Percentiles rank a stretch among this genome's conserved stretches.
Evolutionary conservation across 2,113 vertebrate species (phyloP).

Genomic region (Datnioides undecimradiatus): DNA sequence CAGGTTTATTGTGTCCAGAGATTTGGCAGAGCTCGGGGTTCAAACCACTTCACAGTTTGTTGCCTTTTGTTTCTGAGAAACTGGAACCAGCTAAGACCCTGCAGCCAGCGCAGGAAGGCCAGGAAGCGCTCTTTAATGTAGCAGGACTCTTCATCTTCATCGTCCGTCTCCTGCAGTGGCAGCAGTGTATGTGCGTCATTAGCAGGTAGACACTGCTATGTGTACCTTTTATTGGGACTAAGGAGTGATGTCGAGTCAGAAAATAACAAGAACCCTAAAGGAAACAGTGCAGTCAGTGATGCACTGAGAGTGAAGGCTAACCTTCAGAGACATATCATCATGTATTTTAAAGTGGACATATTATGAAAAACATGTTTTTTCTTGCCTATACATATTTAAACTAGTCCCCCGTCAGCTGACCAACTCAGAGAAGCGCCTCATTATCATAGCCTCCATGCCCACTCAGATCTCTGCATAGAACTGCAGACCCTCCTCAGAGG

Average conservation of each 20-base stretch:
- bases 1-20: conserved; percentile 63
- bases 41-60: conserved; percentile 75
- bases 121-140: conserved; percentile 84
- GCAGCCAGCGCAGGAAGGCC: conserved; percentile 86
- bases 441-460: no score
- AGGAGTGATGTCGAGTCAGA: neutral
- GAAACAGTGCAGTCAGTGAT: neutral
- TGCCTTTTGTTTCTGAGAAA: conserved; percentile 88
- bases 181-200: conserved; percentile 23
- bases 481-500: no score
- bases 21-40: conserved; percentile 49
- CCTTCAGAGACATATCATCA: no score
- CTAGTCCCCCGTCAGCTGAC: no score
- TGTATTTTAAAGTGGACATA: no score
- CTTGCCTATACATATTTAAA: no score
- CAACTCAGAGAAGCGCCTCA: no score
- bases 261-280: neutral
- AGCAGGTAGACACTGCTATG: neutral
- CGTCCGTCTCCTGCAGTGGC: conserved; percentile 73
- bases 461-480: no score
- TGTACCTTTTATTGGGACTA: neutral
- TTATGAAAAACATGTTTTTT: no score
- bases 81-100: conserved; percentile 78
- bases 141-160: conserved; percentile 79
- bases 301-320: no score